Evolutionary conservation across 2,888 invertebrate genomes (phyloP).

Genomic region (Acanthopleura granulata): DNA sequence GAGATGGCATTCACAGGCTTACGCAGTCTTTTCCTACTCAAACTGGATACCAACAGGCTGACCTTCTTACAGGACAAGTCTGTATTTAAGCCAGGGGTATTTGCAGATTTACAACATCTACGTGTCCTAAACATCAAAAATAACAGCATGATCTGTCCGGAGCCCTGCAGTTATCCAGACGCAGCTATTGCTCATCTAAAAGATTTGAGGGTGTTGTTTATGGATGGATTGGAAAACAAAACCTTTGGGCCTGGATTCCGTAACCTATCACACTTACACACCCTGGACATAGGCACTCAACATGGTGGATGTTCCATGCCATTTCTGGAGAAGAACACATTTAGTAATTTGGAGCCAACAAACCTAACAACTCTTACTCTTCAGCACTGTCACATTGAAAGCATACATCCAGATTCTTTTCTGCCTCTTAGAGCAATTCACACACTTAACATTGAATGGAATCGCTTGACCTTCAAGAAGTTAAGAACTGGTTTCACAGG

Average conservation of each 20-base stretch:
- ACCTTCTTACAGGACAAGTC: background rate
- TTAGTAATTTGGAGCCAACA: background rate
- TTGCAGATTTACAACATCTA: background rate
- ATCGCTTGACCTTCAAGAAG: background rate
- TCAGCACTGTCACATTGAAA: background rate
- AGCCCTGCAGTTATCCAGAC: background rate
- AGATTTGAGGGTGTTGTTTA: background rate
- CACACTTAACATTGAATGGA: background rate
- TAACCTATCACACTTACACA: background rate
- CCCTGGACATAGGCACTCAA: background rate
- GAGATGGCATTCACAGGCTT: background rate
- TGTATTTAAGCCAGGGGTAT: background rate
- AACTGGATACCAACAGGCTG: slow-evolving; percentile 3
- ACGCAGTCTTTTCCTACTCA: background rate
- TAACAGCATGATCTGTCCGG: background rate
- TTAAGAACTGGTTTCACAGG: background rate
- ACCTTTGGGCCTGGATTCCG: slow-evolving; percentile 2
- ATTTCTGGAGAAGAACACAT: background rate
- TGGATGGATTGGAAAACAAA: background rate
- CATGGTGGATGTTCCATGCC: background rate
- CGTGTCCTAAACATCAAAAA: background rate
- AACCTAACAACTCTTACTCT: background rate
- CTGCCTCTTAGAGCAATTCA: background rate
- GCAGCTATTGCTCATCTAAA: background rate
- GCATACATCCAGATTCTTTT: background rate